These are phyloP conservation scores for Syritta pipiens DNA, from an alignment of 2,888 invertebrate genomes.

Conservation along the genomic window DNA sequence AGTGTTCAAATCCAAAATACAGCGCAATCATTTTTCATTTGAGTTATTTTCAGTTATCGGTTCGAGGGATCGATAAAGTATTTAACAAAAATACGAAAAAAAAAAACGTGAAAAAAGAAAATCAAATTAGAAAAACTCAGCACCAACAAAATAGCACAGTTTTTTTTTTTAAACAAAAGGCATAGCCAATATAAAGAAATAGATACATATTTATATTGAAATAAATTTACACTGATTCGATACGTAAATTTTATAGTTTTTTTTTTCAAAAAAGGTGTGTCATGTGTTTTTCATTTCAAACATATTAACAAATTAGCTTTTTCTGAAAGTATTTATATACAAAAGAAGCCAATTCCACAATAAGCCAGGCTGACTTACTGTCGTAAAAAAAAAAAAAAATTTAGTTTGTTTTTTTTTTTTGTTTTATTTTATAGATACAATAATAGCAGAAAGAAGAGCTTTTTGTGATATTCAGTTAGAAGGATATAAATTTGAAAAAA, in stretches of 20 bases:
- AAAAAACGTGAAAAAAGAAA: slow-evolving; percentile 57
- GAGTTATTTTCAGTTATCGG: neutral
- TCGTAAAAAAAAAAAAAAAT: too few species aligned
- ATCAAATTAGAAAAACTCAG: slow-evolving; percentile 46
- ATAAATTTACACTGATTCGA: slow-evolving; percentile 46
- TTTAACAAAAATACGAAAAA: slow-evolving; percentile 57
- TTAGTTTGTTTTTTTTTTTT: slow-evolving; percentile 9
- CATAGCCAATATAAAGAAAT: slow-evolving; percentile 59
- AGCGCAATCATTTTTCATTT: slow-evolving; percentile 1
- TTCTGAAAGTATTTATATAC: slow-evolving; percentile 60
- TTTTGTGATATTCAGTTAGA: slow-evolving; percentile 62
- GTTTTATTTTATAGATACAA: slow-evolving; percentile 31
- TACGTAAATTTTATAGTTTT: slow-evolving; percentile 11
- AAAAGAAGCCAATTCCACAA: slow-evolving; percentile 60
- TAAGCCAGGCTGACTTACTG: slow-evolving; percentile 41
- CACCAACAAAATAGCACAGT: slow-evolving; percentile 8
- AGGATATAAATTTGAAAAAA: slow-evolving; percentile 8
- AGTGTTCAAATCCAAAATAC: slow-evolving; percentile 51
- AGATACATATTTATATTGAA: slow-evolving; percentile 48
- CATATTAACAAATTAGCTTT: slow-evolving; percentile 60
- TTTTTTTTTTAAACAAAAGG: slow-evolving; percentile 42
- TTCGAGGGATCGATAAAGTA: slow-evolving; percentile 53
- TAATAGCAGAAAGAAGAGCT: slow-evolving; percentile 67
- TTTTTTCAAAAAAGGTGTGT: slow-evolving; percentile 35
- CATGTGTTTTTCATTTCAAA: slow-evolving; percentile 64